phyloP scores from a whole-genome alignment of 2,888 invertebrate species.

The Liodrosophila aerea region DNA sequence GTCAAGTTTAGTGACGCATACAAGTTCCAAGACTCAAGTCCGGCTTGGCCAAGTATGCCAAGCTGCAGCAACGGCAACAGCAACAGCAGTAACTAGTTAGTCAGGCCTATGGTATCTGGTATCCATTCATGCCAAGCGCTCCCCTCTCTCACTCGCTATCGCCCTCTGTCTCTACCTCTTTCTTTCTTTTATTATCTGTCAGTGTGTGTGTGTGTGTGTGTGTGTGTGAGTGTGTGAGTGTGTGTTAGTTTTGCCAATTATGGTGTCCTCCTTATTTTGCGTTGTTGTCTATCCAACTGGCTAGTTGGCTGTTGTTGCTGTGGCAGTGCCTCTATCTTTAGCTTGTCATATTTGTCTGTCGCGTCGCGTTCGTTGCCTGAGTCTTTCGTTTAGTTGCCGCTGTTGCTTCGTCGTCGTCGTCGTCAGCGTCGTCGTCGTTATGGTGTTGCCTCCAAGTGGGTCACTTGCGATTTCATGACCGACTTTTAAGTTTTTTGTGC shows the following conservation, averaged over 20 bases:
- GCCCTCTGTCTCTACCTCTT: constrained; percentile 6
- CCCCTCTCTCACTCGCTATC: constrained; percentile 18
- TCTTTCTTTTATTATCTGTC: constrained; percentile 6
- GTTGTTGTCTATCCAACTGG: constrained; percentile 58
- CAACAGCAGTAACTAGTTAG: constrained; percentile 45
- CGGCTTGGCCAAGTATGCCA: constrained; percentile 68
- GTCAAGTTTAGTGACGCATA: constrained; percentile 77
- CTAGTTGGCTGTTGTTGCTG: constrained; percentile 38
- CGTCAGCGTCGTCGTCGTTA: constrained; percentile 37
- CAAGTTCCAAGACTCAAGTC: constrained; percentile 56
- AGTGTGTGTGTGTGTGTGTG: constrained; percentile 48
- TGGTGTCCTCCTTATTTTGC: constrained; percentile 77
- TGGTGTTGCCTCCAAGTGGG: constrained; percentile 77
- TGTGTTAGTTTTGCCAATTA: constrained; percentile 74
- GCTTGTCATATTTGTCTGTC: constrained; percentile 75
- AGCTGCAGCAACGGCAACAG: constrained; percentile 17
- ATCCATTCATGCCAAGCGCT: constrained; percentile 55
- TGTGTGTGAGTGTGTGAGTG: constrained; percentile 44
- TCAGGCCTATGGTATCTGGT: constrained; percentile 48
- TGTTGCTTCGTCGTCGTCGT: constrained; percentile 3
- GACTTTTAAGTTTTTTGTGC: constrained; percentile 71
- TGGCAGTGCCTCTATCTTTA: constrained; percentile 60
- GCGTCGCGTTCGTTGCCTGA: constrained; percentile 68
- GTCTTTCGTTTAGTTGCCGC: constrained; percentile 64
- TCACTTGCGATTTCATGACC: constrained; percentile 83